phyloP scores from a whole-genome alignment of 1,140 invertebrate genomes.

The Antheraea mylitta region DNA sequence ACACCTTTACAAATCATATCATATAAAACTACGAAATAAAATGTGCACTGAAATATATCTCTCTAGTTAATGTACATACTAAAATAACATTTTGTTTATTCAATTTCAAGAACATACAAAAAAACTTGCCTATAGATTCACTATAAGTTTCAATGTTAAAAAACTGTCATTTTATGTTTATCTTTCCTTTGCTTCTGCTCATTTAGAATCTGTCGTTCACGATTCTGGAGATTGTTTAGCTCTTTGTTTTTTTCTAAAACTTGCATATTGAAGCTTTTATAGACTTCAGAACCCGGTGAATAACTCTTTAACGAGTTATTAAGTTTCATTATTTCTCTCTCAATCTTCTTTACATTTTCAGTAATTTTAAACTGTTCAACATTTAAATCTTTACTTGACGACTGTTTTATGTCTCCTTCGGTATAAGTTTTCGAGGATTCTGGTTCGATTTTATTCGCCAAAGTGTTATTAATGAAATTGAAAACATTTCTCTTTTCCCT shows the following conservation, averaged over 20 bases:
- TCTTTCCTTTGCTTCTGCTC: slow-evolving; percentile 86
- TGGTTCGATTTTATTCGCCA: slow-evolving; percentile 64
- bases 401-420: slow-evolving; percentile 76
- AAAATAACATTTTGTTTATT: not conserved
- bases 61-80: not conserved
- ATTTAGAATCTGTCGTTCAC: slow-evolving; percentile 82
- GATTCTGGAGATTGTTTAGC: slow-evolving; percentile 79
- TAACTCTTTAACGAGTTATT: slow-evolving; percentile 83
- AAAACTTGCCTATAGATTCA: not conserved
- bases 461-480: slow-evolving; percentile 88
- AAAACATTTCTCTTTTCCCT: slow-evolving; percentile 84
- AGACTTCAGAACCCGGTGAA: slow-evolving; percentile 75
- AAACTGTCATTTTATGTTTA: slow-evolving; percentile 70
- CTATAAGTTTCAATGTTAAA: slow-evolving; percentile 37
- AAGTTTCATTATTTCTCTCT: slow-evolving; percentile 84
- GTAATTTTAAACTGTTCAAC: slow-evolving; percentile 86
- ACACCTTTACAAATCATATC: too few relatives aligned
- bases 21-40: too few relatives aligned
- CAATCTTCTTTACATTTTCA: slow-evolving; percentile 84
- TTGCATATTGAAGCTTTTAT: slow-evolving; percentile 81
- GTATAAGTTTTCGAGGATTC: slow-evolving; percentile 32
- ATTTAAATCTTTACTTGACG: slow-evolving; percentile 84
- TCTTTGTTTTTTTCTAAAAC: slow-evolving; percentile 82
- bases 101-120: not conserved
- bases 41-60: too few relatives aligned